Conservation (phyloP, 2,888 invertebrate genomes). For the Melanchra persicariae region DNA sequence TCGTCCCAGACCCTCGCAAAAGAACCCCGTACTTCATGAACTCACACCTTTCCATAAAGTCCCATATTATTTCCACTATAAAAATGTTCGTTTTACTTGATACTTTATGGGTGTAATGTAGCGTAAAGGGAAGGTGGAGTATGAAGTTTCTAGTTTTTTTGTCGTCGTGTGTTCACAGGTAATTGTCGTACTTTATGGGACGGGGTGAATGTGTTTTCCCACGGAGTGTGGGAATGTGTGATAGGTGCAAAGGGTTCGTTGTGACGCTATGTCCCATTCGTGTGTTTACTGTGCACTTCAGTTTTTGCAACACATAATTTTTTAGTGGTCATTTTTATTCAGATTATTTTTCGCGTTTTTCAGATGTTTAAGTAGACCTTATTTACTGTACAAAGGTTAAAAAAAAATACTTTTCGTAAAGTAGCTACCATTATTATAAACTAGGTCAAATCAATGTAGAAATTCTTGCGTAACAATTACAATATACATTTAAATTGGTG, state of each 20-base stretch:
- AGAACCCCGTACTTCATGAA: constrained; percentile 77
- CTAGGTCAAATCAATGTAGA: constrained; percentile 1
- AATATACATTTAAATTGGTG: background rate
- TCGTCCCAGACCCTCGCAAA: constrained; percentile 54
- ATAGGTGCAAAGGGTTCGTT: constrained; percentile 84
- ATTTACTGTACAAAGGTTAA: background rate
- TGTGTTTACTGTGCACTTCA: constrained; percentile 70
- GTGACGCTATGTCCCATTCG: constrained; percentile 61
- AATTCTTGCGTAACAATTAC: background rate
- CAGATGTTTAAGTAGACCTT: background rate
- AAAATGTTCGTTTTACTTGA: constrained; percentile 66
- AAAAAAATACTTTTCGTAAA: background rate
- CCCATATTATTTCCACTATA: constrained; percentile 67
- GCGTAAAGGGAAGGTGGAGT: constrained; percentile 76
- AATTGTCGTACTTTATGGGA: constrained; percentile 81
- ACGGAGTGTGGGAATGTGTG: constrained; percentile 89
- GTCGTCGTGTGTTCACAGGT: constrained; percentile 64
- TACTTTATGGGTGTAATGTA: constrained; percentile 76
- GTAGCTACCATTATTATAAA: background rate
- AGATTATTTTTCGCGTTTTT: background rate
- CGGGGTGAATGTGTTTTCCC: constrained; percentile 82
- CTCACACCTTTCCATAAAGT: constrained; percentile 78
- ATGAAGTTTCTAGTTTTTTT: constrained; percentile 79
- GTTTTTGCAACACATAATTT: constrained; percentile 45
- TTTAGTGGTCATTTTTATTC: constrained; percentile 22